Percentiles rank a stretch among this genome's conserved stretches.
Conservation (phyloP, 2,888 invertebrate species). For the Metallyticus violacea region DNA sequence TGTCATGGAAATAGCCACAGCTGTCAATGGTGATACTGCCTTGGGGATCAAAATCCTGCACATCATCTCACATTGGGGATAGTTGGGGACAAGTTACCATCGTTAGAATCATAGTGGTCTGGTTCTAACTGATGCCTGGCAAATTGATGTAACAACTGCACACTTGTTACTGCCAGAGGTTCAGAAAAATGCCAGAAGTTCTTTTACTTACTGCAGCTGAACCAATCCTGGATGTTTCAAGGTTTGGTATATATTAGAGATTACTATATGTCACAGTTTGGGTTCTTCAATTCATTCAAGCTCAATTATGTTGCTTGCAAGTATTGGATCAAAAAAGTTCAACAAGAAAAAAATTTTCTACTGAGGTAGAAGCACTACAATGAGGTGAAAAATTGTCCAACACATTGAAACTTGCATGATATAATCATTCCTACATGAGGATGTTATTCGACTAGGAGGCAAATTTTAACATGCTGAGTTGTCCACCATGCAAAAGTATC, state of each 20-base stretch:
- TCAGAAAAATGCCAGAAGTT: not conserved
- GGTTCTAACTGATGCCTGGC: slow-evolving; percentile 24
- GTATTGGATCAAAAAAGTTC: not conserved
- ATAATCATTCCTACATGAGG: not conserved
- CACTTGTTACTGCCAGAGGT: not conserved
- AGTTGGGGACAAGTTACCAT: not conserved
- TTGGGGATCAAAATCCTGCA: not conserved
- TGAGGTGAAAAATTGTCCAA: not conserved
- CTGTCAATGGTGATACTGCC: not conserved
- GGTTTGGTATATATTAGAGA: not conserved
- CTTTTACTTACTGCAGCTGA: not conserved
- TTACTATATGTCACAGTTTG: not conserved
- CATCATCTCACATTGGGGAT: not conserved
- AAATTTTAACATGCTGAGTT: not conserved
- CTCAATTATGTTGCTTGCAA: not conserved
- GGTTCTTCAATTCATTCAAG: not conserved
- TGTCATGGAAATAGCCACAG: not conserved
- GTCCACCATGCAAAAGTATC: not conserved
- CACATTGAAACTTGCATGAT: not conserved
- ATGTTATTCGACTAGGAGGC: not conserved
- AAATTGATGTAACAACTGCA: no score
- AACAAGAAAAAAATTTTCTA: no score
- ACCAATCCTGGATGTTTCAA: not conserved
- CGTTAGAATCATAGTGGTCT: not conserved
- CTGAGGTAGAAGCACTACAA: no score